Evolutionary conservation across 2,113 vertebrate species (phyloP).

Genomic region (Eulacestoma nigropectus): DNA sequence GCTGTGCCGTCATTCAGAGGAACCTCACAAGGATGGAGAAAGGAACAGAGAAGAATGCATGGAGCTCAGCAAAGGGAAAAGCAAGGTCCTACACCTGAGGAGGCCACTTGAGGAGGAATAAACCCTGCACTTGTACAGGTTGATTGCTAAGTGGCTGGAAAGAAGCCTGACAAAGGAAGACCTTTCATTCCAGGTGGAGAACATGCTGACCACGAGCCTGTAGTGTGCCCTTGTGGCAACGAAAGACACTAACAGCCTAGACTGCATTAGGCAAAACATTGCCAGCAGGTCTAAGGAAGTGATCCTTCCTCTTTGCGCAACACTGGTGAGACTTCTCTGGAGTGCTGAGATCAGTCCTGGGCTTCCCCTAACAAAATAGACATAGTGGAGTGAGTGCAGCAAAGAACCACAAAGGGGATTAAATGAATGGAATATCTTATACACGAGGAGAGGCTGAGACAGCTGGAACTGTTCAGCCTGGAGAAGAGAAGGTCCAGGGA

Average conservation of each 20-base stretch:
- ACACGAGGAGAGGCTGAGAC: fast-evolving
- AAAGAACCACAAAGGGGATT: neutral
- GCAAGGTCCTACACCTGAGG: neutral
- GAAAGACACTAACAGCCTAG: neutral
- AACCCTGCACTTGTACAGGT: neutral
- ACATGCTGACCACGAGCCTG: neutral
- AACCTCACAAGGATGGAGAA: neutral
- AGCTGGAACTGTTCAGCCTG: neutral
- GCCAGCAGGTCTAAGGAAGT: neutral
- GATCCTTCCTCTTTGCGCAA: neutral
- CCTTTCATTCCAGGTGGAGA: neutral
- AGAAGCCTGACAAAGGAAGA: neutral
- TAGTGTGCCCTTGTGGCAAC: neutral
- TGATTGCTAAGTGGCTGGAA: neutral
- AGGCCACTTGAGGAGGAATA: neutral
- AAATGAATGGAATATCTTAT: neutral
- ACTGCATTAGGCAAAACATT: neutral
- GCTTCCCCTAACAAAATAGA: neutral
- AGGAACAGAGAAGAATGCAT: neutral
- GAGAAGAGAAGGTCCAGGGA: neutral
- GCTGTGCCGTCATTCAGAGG: neutral
- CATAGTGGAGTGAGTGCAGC: neutral
- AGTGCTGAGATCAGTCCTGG: neutral
- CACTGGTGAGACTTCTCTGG: neutral
- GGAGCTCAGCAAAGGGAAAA: neutral